phyloP scores from a whole-genome alignment of 2,797 vertebrate genomes.

The Yasuhikotakia modesta region DNA sequence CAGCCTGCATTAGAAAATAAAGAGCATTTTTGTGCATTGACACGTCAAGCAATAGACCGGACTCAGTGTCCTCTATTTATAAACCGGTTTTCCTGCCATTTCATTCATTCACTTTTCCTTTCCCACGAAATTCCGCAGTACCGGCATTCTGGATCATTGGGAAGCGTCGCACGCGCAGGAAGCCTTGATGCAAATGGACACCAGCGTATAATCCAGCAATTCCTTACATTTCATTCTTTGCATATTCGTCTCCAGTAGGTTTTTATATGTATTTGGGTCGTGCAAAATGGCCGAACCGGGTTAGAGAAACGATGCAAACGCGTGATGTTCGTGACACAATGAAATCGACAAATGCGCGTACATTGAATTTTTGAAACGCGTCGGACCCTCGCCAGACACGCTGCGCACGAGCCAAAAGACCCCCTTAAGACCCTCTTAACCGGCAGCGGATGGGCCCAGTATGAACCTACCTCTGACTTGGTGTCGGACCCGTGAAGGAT shows the following conservation, averaged over 20 bases:
- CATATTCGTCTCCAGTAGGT: constrained; percentile 29
- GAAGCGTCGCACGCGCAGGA: constrained; percentile 19
- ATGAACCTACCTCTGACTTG: constrained; percentile 38
- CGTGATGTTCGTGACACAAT: constrained; percentile 5
- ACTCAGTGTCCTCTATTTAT: background rate
- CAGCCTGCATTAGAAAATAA: background rate
- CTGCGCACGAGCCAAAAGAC: background rate
- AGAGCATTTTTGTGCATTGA: background rate
- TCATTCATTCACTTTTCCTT: background rate
- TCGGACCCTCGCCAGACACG: background rate
- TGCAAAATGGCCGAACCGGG: constrained; percentile 61
- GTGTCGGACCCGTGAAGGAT: constrained; percentile 38
- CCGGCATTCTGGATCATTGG: constrained; percentile 1
- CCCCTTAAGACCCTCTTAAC: too few species aligned
- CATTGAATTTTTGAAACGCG: constrained; percentile 7
- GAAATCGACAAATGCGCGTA: constrained; percentile 3
- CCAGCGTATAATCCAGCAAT: constrained; percentile 18
- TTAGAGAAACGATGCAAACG: background rate
- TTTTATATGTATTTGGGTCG: constrained; percentile 44
- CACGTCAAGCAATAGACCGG: background rate
- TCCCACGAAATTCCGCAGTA: background rate
- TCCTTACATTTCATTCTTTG: constrained; percentile 35
- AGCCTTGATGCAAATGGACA: background rate
- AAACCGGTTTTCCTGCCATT: background rate
- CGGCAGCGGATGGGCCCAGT: too few species aligned